Evolutionary conservation across 2,888 invertebrate genomes (phyloP).

Genomic region (Nycteola revayana): DNA sequence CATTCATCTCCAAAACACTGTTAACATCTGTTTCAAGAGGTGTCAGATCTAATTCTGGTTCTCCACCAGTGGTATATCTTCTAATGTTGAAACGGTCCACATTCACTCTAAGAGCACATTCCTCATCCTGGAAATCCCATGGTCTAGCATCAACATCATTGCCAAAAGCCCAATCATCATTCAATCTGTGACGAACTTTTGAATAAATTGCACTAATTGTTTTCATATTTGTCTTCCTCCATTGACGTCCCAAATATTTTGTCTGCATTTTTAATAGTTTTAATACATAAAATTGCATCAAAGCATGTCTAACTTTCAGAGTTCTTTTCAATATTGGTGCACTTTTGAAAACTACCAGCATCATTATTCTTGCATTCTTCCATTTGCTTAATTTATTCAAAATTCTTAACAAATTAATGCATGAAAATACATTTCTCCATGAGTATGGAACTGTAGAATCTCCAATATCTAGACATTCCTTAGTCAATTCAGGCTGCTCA

Average conservation of each 20-base stretch:
- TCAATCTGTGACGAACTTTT: slow-evolving; percentile 96
- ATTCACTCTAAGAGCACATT: slow-evolving; percentile 95
- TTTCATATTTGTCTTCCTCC: slow-evolving; percentile 99
- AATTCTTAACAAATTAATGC: slow-evolving; percentile 97
- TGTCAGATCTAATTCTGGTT: slow-evolving; percentile 82
- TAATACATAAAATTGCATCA: slow-evolving; percentile 98
- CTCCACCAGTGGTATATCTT: slow-evolving; percentile 86
- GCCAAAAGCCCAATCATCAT: slow-evolving; percentile 99
- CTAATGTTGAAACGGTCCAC: slow-evolving; percentile 98
- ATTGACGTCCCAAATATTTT: slow-evolving; percentile 98
- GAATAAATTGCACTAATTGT: slow-evolving; percentile 99
- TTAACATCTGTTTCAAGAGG: slow-evolving; percentile 91
- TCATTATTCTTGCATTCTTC: slow-evolving; percentile 99
- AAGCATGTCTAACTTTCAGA: slow-evolving; percentile 96
- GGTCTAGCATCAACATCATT: slow-evolving; percentile 98
- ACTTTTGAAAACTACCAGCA: slow-evolving; percentile 99
- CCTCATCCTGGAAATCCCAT: slow-evolving; percentile 99
- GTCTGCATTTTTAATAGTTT: slow-evolving; percentile 99
- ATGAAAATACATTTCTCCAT: slow-evolving; percentile 99
- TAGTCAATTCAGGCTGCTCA: slow-evolving; percentile 95
- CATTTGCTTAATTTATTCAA: slow-evolving; percentile 99
- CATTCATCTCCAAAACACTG: slow-evolving; percentile 88
- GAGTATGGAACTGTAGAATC: slow-evolving; percentile 91
- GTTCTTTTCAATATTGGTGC: slow-evolving; percentile 98
- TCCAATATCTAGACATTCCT: slow-evolving; percentile 94